Conservation (phyloP, 2,888 invertebrate species). For the Latrodectus hesperus region DNA sequence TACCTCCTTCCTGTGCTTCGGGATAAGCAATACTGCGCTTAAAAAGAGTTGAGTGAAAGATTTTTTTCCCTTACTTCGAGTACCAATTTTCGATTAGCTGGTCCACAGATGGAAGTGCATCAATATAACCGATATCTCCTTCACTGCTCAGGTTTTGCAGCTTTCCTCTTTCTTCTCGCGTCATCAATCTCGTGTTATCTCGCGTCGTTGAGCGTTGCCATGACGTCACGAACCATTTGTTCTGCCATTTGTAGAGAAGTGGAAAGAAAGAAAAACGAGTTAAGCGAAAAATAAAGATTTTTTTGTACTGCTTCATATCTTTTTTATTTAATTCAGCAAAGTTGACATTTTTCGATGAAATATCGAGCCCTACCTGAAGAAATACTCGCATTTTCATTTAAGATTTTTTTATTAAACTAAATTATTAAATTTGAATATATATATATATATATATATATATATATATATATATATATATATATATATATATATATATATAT, state of each 20-base stretch:
- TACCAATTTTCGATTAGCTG: not conserved
- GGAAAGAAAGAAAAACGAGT: not conserved
- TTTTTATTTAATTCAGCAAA: not conserved
- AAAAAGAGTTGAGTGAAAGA: not conserved
- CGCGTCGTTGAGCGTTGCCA: slow-evolving; percentile 2
- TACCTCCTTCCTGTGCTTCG: too few relatives aligned
- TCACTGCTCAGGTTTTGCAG: not conserved
- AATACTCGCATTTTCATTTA: not conserved
- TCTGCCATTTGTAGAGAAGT: slow-evolving; percentile 1
- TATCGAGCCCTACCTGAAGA: not conserved
- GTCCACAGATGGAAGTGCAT: not conserved
- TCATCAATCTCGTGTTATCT: slow-evolving; percentile 5
- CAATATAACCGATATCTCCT: not conserved
- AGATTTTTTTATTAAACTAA: not conserved
- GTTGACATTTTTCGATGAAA: not conserved
- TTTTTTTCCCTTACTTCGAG: not conserved
- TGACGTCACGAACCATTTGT: slow-evolving; percentile 2
- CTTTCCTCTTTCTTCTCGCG: not conserved
- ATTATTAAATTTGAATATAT: not conserved
- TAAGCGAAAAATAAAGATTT: not conserved
- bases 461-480: not conserved
- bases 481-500: not conserved
- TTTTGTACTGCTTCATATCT: not conserved
- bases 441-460: not conserved
- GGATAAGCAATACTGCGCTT: too few relatives aligned